These are phyloP conservation scores for Tetragonula carbonaria DNA, from an alignment of 2,888 invertebrate species.

Conservation along the genomic window DNA sequence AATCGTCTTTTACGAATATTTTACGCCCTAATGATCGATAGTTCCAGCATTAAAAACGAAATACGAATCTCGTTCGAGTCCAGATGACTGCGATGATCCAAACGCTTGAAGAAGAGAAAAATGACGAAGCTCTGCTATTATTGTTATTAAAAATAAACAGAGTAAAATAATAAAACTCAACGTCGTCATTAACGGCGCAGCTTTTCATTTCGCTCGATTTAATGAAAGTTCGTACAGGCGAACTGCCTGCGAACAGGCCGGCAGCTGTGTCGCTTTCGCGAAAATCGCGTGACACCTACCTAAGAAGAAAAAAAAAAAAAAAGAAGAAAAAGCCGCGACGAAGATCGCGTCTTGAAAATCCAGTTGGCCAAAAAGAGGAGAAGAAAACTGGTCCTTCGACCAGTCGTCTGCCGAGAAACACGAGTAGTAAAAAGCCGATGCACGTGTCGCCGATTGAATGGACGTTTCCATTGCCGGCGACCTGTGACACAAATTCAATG, in stretches of 20 bases:
- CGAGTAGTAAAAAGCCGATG: slow-evolving; percentile 42
- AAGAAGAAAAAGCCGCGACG: background rate
- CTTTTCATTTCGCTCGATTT: background rate
- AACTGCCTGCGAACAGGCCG: background rate
- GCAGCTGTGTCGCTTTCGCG: slow-evolving; percentile 18
- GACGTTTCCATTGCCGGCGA: slow-evolving; percentile 48
- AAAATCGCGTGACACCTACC: slow-evolving; percentile 38
- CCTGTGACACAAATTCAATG: slow-evolving; percentile 60
- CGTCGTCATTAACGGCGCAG: background rate
- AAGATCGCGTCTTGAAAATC: slow-evolving; percentile 22
- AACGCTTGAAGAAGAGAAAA: no score
- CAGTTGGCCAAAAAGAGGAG: slow-evolving; percentile 22
- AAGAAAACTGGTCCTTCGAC: slow-evolving; percentile 49
- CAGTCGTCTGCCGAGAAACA: slow-evolving; percentile 22
- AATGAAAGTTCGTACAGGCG: background rate
- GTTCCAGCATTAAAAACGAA: no score
- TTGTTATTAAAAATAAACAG: no score
- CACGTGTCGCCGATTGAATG: slow-evolving; percentile 60
- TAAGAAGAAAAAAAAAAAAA: background rate
- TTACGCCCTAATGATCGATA: no score
- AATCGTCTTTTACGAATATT: no score
- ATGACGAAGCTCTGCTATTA: no score
- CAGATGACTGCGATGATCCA: no score
- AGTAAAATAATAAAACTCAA: no score
- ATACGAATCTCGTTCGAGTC: no score